phyloP scores from a whole-genome alignment of 1,140 invertebrate species.

The Pectinophora gossypiella region DNA sequence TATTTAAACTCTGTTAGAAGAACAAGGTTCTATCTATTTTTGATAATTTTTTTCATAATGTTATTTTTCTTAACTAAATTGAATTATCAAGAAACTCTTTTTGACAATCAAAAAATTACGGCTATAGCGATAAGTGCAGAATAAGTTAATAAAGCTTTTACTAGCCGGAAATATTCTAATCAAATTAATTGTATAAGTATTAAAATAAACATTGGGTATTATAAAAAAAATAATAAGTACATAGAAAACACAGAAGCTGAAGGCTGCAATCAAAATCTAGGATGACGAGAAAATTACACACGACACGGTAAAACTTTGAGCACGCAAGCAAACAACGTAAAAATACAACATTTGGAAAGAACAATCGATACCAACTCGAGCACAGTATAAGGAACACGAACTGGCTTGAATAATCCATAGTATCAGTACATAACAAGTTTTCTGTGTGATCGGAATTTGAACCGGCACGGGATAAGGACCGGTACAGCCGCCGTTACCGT shows the following conservation, averaged over 20 bases:
- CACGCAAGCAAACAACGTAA: conserved; percentile 29
- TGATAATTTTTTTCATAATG: neutral
- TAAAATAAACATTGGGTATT: conserved; percentile 5
- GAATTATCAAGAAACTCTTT: too few species aligned
- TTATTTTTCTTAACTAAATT: neutral
- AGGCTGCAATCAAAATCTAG: conserved; percentile 30
- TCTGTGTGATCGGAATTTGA: neutral
- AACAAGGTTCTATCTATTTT: neutral
- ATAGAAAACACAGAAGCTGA: conserved; percentile 11
- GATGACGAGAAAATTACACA: conserved; percentile 45
- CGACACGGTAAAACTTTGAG: conserved; percentile 22
- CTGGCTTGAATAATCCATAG: conserved; percentile 43
- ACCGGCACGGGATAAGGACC: too few species aligned
- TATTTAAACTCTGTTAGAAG: too few species aligned
- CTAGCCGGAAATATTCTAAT: neutral
- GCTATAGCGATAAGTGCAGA: too few species aligned
- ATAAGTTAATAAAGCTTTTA: too few species aligned
- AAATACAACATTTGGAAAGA: conserved; percentile 15
- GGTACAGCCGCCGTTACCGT: too few species aligned
- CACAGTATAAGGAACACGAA: conserved; percentile 45
- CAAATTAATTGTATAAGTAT: neutral
- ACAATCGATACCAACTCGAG: conserved; percentile 45
- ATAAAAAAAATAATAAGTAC: neutral
- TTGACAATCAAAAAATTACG: too few species aligned
- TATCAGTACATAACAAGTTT: conserved; percentile 1